phyloP scores from a whole-genome alignment of 2,888 invertebrate genomes.

The Alsophila aescularia region DNA sequence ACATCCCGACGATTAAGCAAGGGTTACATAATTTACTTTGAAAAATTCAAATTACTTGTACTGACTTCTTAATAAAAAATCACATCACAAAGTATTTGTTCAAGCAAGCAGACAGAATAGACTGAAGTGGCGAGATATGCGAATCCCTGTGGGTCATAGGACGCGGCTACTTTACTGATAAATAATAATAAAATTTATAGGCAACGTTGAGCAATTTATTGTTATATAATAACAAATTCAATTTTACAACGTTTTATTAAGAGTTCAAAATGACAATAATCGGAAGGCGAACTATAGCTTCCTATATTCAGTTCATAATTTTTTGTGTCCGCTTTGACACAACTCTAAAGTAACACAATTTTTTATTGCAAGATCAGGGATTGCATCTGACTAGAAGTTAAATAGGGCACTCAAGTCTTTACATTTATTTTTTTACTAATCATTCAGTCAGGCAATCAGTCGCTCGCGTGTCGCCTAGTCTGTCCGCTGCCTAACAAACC shows the following conservation, averaged over 20 bases:
- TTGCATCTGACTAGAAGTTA: slow-evolving; percentile 14
- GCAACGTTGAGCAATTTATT: not conserved
- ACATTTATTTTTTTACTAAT: not conserved
- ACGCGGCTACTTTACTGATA: not conserved
- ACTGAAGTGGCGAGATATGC: slow-evolving; percentile 4
- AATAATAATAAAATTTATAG: not conserved
- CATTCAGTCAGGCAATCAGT: slow-evolving; percentile 4
- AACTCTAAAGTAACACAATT: not conserved
- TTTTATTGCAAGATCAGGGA: not conserved
- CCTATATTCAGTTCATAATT: not conserved
- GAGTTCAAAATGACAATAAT: not conserved
- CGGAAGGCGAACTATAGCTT: not conserved
- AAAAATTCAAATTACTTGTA: slow-evolving; percentile 68
- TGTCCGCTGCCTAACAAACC: slow-evolving; percentile 17
- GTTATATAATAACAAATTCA: not conserved
- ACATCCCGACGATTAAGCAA: slow-evolving; percentile 64
- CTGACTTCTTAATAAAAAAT: slow-evolving; percentile 67
- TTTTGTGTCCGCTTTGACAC: not conserved
- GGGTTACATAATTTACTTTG: slow-evolving; percentile 66
- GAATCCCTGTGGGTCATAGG: not conserved
- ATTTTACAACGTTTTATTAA: not conserved
- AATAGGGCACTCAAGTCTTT: not conserved
- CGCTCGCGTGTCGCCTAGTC: slow-evolving; percentile 3
- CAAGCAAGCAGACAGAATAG: slow-evolving; percentile 13
- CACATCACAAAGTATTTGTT: slow-evolving; percentile 53